Base-by-base conservation (phyloP, 1,140 invertebrate species). In the Cherax quadricarinatus region DNA sequence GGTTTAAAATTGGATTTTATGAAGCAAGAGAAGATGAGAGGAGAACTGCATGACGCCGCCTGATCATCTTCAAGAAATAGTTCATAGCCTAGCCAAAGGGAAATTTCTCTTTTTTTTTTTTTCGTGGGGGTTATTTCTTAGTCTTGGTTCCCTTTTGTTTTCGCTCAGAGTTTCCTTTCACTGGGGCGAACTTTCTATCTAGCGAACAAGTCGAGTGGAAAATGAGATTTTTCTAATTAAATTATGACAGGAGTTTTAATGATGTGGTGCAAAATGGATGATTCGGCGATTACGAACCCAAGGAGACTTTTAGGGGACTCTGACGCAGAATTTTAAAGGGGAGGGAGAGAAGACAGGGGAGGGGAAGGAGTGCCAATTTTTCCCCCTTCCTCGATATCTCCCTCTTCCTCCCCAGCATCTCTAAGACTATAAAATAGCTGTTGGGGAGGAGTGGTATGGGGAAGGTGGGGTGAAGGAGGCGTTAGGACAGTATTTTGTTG, bases 151-250 rank as follows among this genome's bases (percentile, higher is more conserved):
- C 30, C 87, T 89, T 70, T 89, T 70, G 78, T 82, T 89, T 60
- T 88, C 86, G 75, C 79, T 88, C 86, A 79, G 75, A 80, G 53
- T 80, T 80, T 75, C 78, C 86, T 87, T 80, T 79, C 86, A 62
- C 86, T 53, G 24, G 79, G 62, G 30, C 80, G 81, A 30, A 73
- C 88, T 90, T 84, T 90, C 88, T 90, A 86, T 91, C 89, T 85
- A 66, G 49, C 73, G 80, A 75, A 91, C 89, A 91, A 91, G 89
- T 86, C 49, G 82, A 57, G 82, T 86, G 89, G 89, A 91, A 91
- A 91, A 91, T 91, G 89, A 91, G 89, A 86, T 91, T 91, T 91
- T 91, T 91, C 89, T 91, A 91, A 91, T 91, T 91, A 91, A 91
- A 91, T 91, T 91, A 91, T 91, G 89, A 91, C 89, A 91, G 82